Base-by-base conservation (phyloP, 2,888 invertebrate genomes). In the Malachius bipustulatus region DNA sequence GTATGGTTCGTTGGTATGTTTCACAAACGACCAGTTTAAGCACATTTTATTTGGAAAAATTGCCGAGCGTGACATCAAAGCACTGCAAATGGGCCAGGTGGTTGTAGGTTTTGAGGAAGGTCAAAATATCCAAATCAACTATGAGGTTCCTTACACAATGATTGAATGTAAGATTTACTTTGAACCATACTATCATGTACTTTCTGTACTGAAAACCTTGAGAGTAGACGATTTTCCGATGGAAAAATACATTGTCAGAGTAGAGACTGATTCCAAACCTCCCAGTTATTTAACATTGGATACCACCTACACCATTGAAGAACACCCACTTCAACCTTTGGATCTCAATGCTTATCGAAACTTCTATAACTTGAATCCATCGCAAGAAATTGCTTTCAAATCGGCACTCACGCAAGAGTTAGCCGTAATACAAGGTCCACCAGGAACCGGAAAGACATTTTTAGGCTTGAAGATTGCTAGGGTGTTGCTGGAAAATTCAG, bases 391-490 rank as follows among this genome's bases (percentile, higher is more conserved):
- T 24, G 87, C 88, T 0, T 75, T 74, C 48, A 66, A 70, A 45
- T 67, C 73, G 16, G 82, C 82, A 0, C 51, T 89, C 2, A 76
- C 73, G 0, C 66, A 71, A 49, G 78, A 85, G 59, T 75, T 88
- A 43, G 73, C 74, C 1, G 68, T 87, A 1, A 82, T 88, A 40
- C 88, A 88, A 65, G 89, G 89, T 0, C 88, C 88, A 0, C 88
- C 89, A 0, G 89, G 89, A 2, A 88, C 88, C 0, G 89, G 88
- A 0, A 89, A 88, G 66, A 87, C 88, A 0, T 81, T 70, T 55
- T 58, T 88, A 40, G 87, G 87, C 0, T 62, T 83, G 16, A 77
- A 81, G 67, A 73, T 90, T 12, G 75, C 80, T 1, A 65, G 75
- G 35, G 70, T 73, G 0, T 52, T 89, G 14, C 56, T 87, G 2